These are phyloP conservation scores for Pachymerium ferrugineum DNA, from an alignment of 2,888 invertebrate species.

Conservation along the genomic window DNA sequence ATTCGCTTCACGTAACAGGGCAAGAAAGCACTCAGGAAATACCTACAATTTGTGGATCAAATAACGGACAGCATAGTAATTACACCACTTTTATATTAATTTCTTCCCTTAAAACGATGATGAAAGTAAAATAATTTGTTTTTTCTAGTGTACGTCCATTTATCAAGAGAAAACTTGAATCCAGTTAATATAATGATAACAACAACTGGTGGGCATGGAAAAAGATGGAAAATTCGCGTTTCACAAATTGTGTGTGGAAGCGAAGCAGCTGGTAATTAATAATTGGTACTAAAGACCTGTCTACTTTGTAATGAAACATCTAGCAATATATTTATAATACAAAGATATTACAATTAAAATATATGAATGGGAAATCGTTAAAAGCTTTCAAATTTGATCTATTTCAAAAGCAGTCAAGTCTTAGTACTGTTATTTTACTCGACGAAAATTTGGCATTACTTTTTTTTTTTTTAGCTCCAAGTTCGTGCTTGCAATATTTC, in stretches of 20 bases:
- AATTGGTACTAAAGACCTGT: too few species aligned
- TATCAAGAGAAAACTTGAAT: not conserved
- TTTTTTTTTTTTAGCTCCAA: conserved; percentile 55
- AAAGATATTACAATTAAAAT: too few species aligned
- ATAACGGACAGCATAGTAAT: conserved; percentile 36
- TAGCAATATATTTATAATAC: too few species aligned
- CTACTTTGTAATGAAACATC: too few species aligned
- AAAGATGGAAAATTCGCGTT: conserved; percentile 34
- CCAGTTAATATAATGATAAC: conserved; percentile 34
- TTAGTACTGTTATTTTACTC: too few species aligned
- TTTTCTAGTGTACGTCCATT: conserved; percentile 6
- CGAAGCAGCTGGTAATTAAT: conserved; percentile 28
- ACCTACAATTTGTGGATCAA: conserved; percentile 36
- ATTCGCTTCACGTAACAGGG: conserved; percentile 35
- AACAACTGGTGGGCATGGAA: conserved; percentile 31
- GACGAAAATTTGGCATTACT: not conserved
- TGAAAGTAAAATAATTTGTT: not conserved
- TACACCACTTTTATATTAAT: too few species aligned
- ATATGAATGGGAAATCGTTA: too few species aligned
- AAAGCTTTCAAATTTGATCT: not conserved
- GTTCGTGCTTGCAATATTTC: conserved; percentile 72
- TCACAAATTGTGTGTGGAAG: conserved; percentile 34
- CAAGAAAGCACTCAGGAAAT: conserved; percentile 30
- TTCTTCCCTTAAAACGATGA: not conserved
- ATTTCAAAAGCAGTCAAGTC: too few species aligned